phyloP scores from a whole-genome alignment of 2,888 invertebrate species.

The Drosophila paramelanica region DNA sequence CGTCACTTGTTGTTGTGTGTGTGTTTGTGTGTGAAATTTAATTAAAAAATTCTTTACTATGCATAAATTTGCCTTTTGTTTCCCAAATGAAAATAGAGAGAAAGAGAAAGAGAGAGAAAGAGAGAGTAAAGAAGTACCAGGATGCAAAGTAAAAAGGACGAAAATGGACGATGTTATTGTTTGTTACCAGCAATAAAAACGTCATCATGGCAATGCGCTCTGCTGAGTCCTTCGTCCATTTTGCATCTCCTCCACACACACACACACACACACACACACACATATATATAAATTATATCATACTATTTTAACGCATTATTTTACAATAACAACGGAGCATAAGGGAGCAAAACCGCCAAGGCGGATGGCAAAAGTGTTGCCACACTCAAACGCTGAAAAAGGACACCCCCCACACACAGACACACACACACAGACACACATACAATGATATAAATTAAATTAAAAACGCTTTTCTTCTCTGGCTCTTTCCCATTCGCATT shows the following conservation, averaged over 20 bases:
- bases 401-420: constrained; percentile 10
- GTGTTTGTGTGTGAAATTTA: constrained; percentile 69
- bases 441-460: constrained; percentile 65
- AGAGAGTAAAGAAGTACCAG: neutral
- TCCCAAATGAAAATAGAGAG: constrained; percentile 1
- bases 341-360: constrained; percentile 20
- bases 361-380: constrained; percentile 43
- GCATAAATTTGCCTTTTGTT: constrained; percentile 77
- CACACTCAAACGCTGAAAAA: constrained; percentile 16
- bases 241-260: constrained; percentile 30
- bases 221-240: constrained; percentile 43
- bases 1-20: constrained; percentile 17
- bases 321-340: constrained; percentile 46
- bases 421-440: constrained; percentile 5
- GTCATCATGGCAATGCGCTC: constrained; percentile 58
- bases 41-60: constrained; percentile 76
- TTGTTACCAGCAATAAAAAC: constrained; percentile 72
- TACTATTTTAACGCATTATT: constrained; percentile 65
- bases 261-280: constrained; percentile 14
- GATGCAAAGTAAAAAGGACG: constrained; percentile 3
- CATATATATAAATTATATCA: constrained; percentile 34
- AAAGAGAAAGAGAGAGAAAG: neutral
- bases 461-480: constrained; percentile 63
- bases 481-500: constrained; percentile 16
- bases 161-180: constrained; percentile 49